These are phyloP conservation scores for Tympanuchus pallidicinctus DNA, from an alignment of 2,113 vertebrate species.

Conservation along the genomic window DNA sequence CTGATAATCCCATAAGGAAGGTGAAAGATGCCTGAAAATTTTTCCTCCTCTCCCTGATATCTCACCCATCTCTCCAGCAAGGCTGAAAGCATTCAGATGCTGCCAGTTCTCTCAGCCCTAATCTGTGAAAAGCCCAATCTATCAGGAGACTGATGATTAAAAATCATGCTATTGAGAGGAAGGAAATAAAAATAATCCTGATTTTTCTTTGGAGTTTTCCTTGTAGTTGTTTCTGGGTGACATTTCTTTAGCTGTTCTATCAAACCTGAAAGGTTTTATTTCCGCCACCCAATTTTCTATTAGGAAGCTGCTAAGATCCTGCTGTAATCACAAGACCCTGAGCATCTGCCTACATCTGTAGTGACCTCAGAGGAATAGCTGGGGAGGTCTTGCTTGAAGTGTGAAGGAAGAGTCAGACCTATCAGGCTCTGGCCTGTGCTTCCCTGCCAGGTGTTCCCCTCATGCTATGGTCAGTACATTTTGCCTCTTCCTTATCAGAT, in stretches of 20 bases:
- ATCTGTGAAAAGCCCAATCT: not conserved
- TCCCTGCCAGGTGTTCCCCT: not conserved
- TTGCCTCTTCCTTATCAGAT: not conserved
- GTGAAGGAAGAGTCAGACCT: not conserved
- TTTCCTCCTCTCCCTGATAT: not conserved
- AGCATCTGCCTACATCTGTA: not conserved
- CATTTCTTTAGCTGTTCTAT: not conserved
- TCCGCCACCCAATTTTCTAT: not conserved
- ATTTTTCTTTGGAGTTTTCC: not conserved
- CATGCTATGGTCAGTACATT: not conserved
- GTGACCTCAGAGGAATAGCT: not conserved
- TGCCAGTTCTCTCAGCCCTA: not conserved
- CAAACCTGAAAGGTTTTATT: not conserved
- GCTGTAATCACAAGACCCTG: not conserved
- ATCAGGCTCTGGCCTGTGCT: not conserved
- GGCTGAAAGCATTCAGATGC: constrained; percentile 1
- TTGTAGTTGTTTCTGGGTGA: not conserved
- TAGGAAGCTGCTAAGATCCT: not conserved
- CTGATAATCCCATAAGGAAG: not conserved
- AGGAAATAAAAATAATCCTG: not conserved
- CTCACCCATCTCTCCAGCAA: not conserved
- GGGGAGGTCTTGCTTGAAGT: not conserved
- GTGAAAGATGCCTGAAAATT: not conserved
- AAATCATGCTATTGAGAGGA: not conserved
- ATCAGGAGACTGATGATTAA: not conserved